Conservation (phyloP, 2,797 vertebrate species). For the Sardinella longiceps region DNA sequence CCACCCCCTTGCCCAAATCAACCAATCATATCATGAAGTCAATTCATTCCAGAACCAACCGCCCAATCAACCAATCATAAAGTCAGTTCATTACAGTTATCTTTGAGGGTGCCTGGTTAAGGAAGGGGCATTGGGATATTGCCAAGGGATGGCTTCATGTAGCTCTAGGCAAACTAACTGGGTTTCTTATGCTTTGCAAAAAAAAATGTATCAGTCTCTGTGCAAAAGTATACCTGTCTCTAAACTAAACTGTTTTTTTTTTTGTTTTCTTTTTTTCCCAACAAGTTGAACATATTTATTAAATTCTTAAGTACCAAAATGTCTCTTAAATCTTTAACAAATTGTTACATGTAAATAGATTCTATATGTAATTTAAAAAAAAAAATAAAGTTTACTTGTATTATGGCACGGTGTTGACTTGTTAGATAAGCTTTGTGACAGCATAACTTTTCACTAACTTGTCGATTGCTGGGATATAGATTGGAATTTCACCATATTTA, state of each 20-base stretch:
- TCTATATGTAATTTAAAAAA: constrained; percentile 62
- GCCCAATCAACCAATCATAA: too few relatives aligned
- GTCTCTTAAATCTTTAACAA: constrained; percentile 46
- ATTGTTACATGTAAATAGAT: constrained; percentile 59
- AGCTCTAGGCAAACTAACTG: constrained; percentile 25
- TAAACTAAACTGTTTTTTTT: constrained; percentile 6
- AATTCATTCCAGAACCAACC: too few relatives aligned
- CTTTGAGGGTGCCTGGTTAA: too few relatives aligned
- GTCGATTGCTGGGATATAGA: too few relatives aligned
- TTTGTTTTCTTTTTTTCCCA: constrained; percentile 23
- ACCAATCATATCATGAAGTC: too few relatives aligned
- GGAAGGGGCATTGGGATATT: too few relatives aligned
- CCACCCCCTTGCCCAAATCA: too few relatives aligned
- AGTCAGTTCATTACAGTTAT: too few relatives aligned
- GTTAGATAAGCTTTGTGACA: neutral
- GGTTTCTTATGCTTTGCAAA: constrained; percentile 36
- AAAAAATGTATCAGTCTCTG: constrained; percentile 29
- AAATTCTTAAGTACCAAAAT: constrained; percentile 50
- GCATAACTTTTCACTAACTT: neutral
- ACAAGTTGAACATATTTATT: constrained; percentile 61
- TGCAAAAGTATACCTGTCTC: constrained; percentile 12
- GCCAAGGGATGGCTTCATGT: neutral
- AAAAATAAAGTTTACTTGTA: constrained; percentile 58
- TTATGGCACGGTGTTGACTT: constrained; percentile 28
- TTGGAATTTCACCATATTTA: too few relatives aligned